Evolutionary conservation across 2,797 vertebrate species (phyloP).

Genomic region (Sarcophilus harrisii): DNA sequence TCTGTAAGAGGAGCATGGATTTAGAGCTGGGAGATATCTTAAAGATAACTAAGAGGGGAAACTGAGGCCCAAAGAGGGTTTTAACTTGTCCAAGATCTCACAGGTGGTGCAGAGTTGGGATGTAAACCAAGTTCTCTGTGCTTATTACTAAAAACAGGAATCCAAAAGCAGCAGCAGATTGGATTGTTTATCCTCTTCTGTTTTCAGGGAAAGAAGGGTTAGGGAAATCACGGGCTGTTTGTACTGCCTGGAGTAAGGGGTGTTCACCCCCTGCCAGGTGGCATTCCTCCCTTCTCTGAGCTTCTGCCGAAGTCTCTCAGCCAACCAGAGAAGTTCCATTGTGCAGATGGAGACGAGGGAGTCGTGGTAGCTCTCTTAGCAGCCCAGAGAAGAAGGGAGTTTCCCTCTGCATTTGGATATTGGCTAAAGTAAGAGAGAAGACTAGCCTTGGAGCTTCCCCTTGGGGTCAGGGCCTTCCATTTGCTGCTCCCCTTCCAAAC

Average conservation of each 20-base stretch:
- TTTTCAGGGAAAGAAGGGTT: neutral
- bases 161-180: neutral
- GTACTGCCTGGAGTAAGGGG: neutral
- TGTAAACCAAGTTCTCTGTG: neutral
- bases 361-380: neutral
- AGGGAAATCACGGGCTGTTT: neutral
- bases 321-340: neutral
- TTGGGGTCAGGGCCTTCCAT: neutral
- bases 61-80: neutral
- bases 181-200: neutral
- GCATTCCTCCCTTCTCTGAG: neutral
- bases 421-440: neutral
- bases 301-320: neutral
- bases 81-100: neutral
- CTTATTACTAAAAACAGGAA: neutral
- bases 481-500: neutral
- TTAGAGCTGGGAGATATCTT: neutral
- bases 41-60: neutral
- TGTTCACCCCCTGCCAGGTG: neutral
- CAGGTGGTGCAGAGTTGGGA: neutral
- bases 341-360: neutral
- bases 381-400: neutral
- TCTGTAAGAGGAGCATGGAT: neutral
- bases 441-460: neutral
- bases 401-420: neutral